These are phyloP conservation scores for Ptychadena robeensis DNA, from an alignment of 2,797 vertebrate genomes.

Conservation along the genomic window DNA sequence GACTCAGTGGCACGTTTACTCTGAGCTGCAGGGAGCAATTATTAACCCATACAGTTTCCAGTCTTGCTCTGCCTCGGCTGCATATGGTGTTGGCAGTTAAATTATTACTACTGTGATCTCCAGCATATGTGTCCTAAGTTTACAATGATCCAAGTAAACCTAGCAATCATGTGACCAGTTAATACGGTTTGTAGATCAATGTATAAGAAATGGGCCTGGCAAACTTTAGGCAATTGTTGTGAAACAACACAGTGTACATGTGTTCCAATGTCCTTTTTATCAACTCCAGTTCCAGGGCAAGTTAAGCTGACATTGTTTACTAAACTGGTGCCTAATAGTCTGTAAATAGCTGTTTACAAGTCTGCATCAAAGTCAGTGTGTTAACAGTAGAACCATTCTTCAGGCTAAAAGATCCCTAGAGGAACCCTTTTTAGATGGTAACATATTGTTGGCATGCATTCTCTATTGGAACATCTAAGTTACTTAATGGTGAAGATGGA, in stretches of 20 bases:
- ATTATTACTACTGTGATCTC: constrained; percentile 21
- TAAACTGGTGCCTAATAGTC: not conserved
- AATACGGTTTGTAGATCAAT: not conserved
- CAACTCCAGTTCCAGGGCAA: not conserved
- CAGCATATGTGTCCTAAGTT: constrained; percentile 19
- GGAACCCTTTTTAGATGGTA: too few species aligned
- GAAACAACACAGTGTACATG: not conserved
- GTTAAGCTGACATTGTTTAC: not conserved
- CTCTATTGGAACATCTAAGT: too few species aligned
- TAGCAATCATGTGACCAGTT: not conserved
- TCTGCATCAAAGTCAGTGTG: too few species aligned
- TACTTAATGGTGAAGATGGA: too few species aligned
- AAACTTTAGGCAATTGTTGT: not conserved
- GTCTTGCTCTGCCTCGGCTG: not conserved
- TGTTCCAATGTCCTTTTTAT: not conserved
- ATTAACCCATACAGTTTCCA: constrained; percentile 31
- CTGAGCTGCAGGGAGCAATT: constrained; percentile 23
- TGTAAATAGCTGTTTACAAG: too few species aligned
- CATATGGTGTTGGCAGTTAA: constrained; percentile 31
- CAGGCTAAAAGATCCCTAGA: too few species aligned
- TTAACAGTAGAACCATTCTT: too few species aligned
- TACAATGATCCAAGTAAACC: constrained; percentile 11
- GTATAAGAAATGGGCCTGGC: not conserved
- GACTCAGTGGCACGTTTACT: constrained; percentile 10
- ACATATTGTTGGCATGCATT: too few species aligned